Evolutionary conservation across 1,140 invertebrate genomes (phyloP).

Genomic region (Lepidurus apus): DNA sequence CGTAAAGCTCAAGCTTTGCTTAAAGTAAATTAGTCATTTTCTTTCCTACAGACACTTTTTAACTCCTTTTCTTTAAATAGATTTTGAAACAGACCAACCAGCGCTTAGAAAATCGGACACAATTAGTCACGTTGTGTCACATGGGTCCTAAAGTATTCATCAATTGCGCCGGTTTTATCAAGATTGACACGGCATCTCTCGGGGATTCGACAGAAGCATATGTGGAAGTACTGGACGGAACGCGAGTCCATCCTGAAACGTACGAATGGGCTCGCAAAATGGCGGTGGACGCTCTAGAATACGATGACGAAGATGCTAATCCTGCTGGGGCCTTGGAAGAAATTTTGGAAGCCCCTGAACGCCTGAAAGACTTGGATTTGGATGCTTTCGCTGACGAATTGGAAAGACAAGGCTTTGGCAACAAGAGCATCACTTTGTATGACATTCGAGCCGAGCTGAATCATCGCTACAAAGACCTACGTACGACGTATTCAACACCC

Average conservation of each 20-base stretch:
- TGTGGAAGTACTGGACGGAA: conserved; percentile 94
- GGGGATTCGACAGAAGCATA: conserved; percentile 91
- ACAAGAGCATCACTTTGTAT: conserved; percentile 95
- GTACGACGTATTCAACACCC: conserved; percentile 70
- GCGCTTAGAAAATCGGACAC: conserved; percentile 86
- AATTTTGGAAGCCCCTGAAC: conserved; percentile 90
- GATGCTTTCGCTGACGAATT: conserved; percentile 98
- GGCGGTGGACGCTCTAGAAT: conserved; percentile 98
- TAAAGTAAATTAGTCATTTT: conserved; percentile 41
- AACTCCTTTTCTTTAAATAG: conserved; percentile 40
- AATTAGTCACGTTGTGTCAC: conserved; percentile 88
- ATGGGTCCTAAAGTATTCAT: conserved; percentile 98
- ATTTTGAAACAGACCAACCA: conserved; percentile 89
- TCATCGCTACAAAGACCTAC: conserved; percentile 88
- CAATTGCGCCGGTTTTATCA: conserved; percentile 98
- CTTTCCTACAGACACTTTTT: background rate
- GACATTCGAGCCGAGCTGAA: conserved; percentile 95
- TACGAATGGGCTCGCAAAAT: conserved; percentile 99
- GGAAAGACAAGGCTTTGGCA: conserved; percentile 90
- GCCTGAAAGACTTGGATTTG: conserved; percentile 92
- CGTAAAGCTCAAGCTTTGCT: conserved; percentile 87
- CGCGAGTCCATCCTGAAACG: conserved; percentile 96
- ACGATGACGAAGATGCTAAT: conserved; percentile 75
- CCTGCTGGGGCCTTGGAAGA: conserved; percentile 94
- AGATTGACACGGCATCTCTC: conserved; percentile 91